Conservation (phyloP, 2,797 vertebrate genomes). For the Neosilurus hyrtlii region DNA sequence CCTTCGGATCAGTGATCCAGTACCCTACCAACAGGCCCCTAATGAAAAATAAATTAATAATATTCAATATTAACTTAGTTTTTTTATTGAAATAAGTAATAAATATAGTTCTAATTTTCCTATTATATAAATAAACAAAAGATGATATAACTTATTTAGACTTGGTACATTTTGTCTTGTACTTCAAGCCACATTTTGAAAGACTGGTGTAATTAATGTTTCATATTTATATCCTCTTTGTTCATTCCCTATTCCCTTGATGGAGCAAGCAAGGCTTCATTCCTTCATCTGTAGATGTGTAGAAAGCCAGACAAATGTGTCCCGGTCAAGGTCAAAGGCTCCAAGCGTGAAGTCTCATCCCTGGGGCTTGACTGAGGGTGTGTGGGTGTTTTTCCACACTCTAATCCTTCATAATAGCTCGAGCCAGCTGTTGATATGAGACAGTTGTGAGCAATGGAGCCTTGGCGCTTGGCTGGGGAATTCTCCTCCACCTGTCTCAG, state of each 20-base stretch:
- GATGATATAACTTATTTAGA: no score
- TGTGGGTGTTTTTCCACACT: constrained; percentile 41
- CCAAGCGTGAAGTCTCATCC: constrained; percentile 36
- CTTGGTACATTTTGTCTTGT: not conserved
- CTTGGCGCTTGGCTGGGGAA: constrained; percentile 60
- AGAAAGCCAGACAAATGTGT: constrained; percentile 43
- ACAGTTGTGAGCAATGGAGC: constrained; percentile 52
- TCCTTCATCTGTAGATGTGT: not conserved
- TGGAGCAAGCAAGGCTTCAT: not conserved
- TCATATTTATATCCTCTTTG: not conserved
- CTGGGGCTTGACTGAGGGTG: constrained; percentile 28
- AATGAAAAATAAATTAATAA: no score
- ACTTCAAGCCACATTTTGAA: not conserved
- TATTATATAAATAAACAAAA: no score
- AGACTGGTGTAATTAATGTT: not conserved
- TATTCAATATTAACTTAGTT: no score
- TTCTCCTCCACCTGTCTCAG: constrained; percentile 63
- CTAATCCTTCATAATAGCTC: constrained; percentile 56
- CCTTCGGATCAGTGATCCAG: no score
- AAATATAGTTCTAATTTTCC: no score
- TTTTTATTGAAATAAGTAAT: no score
- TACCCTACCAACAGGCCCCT: no score
- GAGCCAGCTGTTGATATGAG: constrained; percentile 44
- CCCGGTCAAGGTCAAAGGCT: constrained; percentile 50
- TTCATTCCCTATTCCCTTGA: not conserved